These are phyloP conservation scores for Drosophila macrospina DNA, from an alignment of 2,888 invertebrate species.

Conservation along the genomic window DNA sequence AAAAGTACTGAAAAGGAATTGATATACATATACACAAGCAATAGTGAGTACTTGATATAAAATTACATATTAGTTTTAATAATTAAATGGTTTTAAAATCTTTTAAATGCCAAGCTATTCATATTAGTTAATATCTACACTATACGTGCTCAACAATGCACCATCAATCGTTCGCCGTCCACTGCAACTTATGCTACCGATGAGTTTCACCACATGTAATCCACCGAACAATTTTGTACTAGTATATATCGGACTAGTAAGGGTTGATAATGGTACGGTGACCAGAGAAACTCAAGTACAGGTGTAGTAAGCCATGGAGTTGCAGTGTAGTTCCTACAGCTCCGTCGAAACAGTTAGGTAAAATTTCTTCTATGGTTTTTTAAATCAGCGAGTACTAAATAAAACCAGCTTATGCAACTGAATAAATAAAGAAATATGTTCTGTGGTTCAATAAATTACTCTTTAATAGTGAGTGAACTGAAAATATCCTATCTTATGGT, in stretches of 20 bases:
- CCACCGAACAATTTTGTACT: background rate
- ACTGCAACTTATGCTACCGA: background rate
- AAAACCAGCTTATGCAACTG: too few species aligned
- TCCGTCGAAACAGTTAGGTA: conserved; percentile 28
- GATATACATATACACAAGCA: background rate
- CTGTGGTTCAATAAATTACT: too few species aligned
- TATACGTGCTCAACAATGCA: conserved; percentile 2
- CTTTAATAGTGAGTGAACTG: too few species aligned
- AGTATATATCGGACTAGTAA: conserved; percentile 19
- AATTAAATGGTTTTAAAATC: too few species aligned
- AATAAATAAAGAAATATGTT: too few species aligned
- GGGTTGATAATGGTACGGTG: conserved; percentile 39
- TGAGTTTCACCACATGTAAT: conserved; percentile 4
- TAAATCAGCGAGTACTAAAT: background rate
- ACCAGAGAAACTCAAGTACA: conserved; percentile 31
- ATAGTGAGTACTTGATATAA: too few species aligned
- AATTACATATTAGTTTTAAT: too few species aligned
- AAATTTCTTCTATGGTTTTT: background rate
- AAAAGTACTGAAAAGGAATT: background rate
- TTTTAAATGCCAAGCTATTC: too few species aligned
- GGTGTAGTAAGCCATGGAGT: conserved; percentile 31
- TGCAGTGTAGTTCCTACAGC: conserved; percentile 39
- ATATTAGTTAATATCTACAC: background rate
- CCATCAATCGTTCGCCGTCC: background rate
- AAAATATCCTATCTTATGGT: too few species aligned